Evolutionary conservation across 92 coral and sea anemone genomes (phyloP).

Genomic region (Epizoanthus illoricatus): DNA sequence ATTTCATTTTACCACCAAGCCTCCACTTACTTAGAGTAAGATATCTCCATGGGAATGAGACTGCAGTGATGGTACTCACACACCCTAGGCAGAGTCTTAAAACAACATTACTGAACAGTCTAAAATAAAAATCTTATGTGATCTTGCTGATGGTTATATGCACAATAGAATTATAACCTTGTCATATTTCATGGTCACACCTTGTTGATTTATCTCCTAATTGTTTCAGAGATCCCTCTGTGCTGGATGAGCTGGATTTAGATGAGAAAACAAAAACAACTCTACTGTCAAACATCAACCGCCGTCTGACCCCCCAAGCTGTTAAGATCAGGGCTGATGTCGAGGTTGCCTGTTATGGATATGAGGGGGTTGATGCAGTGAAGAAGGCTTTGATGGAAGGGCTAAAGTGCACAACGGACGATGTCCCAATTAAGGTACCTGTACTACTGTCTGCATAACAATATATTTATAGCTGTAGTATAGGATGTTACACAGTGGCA

Average conservation of each 20-base stretch:
- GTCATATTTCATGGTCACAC: too few species aligned
- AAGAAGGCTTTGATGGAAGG: slow-evolving; percentile 88
- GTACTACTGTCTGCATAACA: too few species aligned
- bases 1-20: too few species aligned
- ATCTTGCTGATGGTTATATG: not conserved
- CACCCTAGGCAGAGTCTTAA: too few species aligned
- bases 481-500: not conserved
- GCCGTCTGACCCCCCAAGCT: slow-evolving; percentile 98
- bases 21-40: too few species aligned
- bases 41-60: too few species aligned
- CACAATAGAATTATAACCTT: not conserved
- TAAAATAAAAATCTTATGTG: too few species aligned
- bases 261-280: slow-evolving; percentile 90
- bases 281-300: slow-evolving; percentile 77
- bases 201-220: not conserved
- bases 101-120: too few species aligned
- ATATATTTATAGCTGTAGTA: not conserved
- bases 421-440: slow-evolving; percentile 86
- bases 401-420: slow-evolving; percentile 86
- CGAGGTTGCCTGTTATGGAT: slow-evolving; percentile 95
- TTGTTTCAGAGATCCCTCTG: slow-evolving; percentile 74
- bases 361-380: slow-evolving; percentile 98
- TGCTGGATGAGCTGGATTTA: slow-evolving; percentile 83
- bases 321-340: slow-evolving; percentile 97
- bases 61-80: too few species aligned